phyloP scores from a whole-genome alignment of 2,113 vertebrate genomes.

The Myodes glareolus region DNA sequence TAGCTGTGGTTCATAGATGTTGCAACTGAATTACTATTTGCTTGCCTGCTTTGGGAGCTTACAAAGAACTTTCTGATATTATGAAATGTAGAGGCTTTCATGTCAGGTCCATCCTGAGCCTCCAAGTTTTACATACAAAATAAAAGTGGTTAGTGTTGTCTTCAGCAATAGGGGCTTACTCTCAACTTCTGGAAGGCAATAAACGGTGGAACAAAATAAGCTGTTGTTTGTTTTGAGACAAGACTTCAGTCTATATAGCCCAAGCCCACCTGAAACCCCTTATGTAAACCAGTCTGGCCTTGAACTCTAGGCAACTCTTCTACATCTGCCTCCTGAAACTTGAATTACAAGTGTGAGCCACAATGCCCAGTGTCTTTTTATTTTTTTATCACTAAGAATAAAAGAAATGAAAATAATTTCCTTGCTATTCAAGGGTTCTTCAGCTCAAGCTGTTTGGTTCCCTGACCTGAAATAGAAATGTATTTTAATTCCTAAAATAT shows the following conservation, averaged over 20 bases:
- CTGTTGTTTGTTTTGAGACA: background rate
- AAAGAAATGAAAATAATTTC: conserved; percentile 57
- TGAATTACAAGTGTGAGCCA: background rate
- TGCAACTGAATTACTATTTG: background rate
- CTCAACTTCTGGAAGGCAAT: background rate
- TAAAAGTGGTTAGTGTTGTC: background rate
- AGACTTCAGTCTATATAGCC: background rate
- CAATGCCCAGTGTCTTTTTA: background rate
- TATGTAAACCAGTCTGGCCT: background rate
- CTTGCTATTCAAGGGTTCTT: conserved; percentile 43
- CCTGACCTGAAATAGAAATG: conserved; percentile 60
- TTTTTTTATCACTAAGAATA: conserved; percentile 39
- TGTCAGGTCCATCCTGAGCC: background rate
- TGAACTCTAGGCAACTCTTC: background rate
- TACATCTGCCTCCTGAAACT: background rate
- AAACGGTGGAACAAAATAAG: background rate
- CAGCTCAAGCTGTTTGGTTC: conserved; percentile 54
- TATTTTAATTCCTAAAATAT: conserved; percentile 59
- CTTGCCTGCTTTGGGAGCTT: background rate
- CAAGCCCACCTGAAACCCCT: background rate
- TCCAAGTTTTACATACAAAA: background rate
- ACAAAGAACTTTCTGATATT: background rate
- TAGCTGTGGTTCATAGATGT: background rate
- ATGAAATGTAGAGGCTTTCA: background rate
- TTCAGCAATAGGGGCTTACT: background rate